These are phyloP conservation scores for Eolophus roseicapilla DNA, from an alignment of 2,113 vertebrate species.

Conservation along the genomic window DNA sequence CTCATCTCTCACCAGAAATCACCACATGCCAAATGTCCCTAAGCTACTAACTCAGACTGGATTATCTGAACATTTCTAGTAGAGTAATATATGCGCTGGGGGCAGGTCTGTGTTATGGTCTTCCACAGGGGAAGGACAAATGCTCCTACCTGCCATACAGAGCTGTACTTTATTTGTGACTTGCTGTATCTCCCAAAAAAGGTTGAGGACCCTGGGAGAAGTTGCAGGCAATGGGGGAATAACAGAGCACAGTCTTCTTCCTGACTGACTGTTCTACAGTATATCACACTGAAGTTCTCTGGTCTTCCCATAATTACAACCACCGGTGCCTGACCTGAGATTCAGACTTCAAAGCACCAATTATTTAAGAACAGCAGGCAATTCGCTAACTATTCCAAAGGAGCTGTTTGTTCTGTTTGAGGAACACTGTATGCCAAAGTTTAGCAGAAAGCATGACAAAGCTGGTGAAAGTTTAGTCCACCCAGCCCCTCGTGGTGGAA, in stretches of 20 bases:
- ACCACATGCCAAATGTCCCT: not conserved
- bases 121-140: not conserved
- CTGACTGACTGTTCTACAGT: not conserved
- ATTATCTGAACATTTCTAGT: not conserved
- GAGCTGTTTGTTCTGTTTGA: constrained; percentile 2
- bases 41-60: not conserved
- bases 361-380: not conserved
- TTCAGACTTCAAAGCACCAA: not conserved
- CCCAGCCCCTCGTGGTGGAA: not conserved
- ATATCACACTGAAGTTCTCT: not conserved
- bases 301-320: not conserved
- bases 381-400: not conserved
- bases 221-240: not conserved
- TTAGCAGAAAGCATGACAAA: constrained; percentile 5
- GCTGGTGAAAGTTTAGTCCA: not conserved
- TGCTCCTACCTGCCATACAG: not conserved
- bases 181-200: not conserved
- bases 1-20: not conserved
- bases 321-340: not conserved
- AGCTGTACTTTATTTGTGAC: not conserved
- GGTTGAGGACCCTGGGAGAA: not conserved
- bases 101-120: not conserved
- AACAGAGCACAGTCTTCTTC: not conserved
- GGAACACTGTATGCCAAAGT: not conserved
- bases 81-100: not conserved